Evolutionary conservation across 2,888 invertebrate species (phyloP).

Genomic region (Andricus quercusramuli): DNA sequence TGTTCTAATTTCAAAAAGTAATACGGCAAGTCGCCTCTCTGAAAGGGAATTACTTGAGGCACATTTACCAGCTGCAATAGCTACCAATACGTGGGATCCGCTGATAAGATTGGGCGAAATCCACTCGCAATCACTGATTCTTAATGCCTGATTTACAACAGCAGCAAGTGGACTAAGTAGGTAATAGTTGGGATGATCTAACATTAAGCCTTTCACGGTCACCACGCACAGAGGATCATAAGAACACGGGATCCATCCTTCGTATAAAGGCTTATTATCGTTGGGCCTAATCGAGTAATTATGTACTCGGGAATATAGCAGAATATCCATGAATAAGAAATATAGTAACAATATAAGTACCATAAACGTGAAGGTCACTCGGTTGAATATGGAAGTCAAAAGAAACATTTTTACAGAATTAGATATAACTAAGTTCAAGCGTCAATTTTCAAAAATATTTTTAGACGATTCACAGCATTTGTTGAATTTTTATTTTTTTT

Average conservation of each 20-base stretch:
- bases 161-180: conserved; percentile 90
- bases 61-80: conserved; percentile 87
- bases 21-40: conserved; percentile 86
- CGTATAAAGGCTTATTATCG: conserved; percentile 70
- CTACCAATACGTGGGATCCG: conserved; percentile 88
- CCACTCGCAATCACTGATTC: conserved; percentile 82
- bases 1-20: conserved; percentile 89
- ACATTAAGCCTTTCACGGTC: conserved; percentile 90
- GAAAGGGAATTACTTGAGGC: conserved; percentile 87
- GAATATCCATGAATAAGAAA: conserved; percentile 87
- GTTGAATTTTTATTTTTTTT: too few species aligned
- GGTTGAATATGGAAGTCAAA: conserved; percentile 44
- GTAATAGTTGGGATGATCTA: conserved; percentile 92
- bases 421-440: not conserved
- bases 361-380: conserved; percentile 81
- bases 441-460: not conserved
- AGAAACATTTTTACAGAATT: conserved; percentile 21
- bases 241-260: conserved; percentile 83
- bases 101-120: conserved; percentile 93
- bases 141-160: conserved; percentile 84
- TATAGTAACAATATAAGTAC: conserved; percentile 78
- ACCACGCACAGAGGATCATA: conserved; percentile 89
- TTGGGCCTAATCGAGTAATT: conserved; percentile 83
- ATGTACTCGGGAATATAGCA: conserved; percentile 86
- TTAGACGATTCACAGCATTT: too few species aligned